Base-by-base conservation (phyloP, 2,888 invertebrate species). In the Hyppa rectilinea region DNA sequence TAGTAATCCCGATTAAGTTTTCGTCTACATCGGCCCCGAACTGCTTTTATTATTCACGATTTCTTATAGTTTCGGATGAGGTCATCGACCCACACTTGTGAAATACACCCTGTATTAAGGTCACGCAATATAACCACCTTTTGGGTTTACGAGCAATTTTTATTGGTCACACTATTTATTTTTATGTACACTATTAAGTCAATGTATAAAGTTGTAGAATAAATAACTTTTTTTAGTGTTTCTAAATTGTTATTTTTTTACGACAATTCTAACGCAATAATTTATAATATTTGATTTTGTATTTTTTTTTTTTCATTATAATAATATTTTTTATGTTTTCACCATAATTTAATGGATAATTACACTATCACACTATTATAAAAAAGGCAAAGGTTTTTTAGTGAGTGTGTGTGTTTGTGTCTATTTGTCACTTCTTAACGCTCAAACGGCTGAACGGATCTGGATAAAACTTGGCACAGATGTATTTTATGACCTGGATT, bases 131-230 rank as follows among this genome's bases (percentile, higher is more conserved):
- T 14, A 4, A 14, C 26, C 47, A 53, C 49, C 12, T 34, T 59
- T 49, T 20, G 17, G 79, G 20, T 79, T 72, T 60, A 73, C 49
- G 79, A 65, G 47, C 38, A 56, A 34, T 38, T 60, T n/a, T 38
- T 36, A 55, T 58, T 47, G 45, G 45, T 64, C 53, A 64, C 59
- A 79, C 64, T 72, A 50, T 72, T 78, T 72, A 60, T 43, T 72
- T 75, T 79, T 38, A 73, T 45, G 65, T 36, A 26, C 29, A 17
- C 58, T 20, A 69, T 58, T 58, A 67, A 50, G 38, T 45, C 6
- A 58, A 45, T 34, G 40, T 47, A 31, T 38, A 20, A 12, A 68
- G 36, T 34, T 40, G 4, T 53, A 29, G 59, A 69, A 36, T 47
- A 52, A 58, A 76, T 40, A 9, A 17, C 17, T n/a, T 31, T 59